Conservation (phyloP, 1,140 invertebrate species). For the Belonocnema kinseyi region DNA sequence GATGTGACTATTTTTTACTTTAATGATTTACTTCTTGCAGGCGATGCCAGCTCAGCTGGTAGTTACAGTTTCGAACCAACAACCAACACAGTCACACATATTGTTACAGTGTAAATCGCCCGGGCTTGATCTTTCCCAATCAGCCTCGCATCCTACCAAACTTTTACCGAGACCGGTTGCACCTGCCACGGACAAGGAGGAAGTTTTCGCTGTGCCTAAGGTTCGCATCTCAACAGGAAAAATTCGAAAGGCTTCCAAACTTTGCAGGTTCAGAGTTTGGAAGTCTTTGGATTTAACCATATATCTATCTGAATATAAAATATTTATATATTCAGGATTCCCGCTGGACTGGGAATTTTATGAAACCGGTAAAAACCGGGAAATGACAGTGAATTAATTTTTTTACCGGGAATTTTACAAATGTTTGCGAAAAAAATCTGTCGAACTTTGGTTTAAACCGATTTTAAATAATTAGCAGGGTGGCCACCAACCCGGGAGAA, state of each 20-base stretch:
- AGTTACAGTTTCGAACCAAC: constrained; percentile 58
- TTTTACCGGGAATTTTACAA: too few relatives aligned
- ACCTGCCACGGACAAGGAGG: constrained; percentile 66
- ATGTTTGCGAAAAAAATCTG: too few relatives aligned
- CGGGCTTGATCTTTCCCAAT: constrained; percentile 64
- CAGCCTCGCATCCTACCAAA: constrained; percentile 68
- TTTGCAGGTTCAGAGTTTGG: too few relatives aligned
- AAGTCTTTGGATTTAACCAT: too few relatives aligned
- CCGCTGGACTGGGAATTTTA: too few relatives aligned
- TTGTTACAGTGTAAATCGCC: constrained; percentile 65
- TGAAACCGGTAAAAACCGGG: too few relatives aligned
- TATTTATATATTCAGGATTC: too few relatives aligned
- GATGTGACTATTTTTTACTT: constrained; percentile 6
- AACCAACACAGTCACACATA: constrained; percentile 61
- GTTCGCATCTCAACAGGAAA: constrained; percentile 51
- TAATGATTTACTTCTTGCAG: constrained; percentile 45
- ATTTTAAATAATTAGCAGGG: too few relatives aligned
- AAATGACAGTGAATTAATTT: too few relatives aligned
- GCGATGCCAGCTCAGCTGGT: constrained; percentile 57
- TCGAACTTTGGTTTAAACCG: too few relatives aligned
- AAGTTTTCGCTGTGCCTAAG: constrained; percentile 77
- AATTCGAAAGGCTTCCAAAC: background rate
- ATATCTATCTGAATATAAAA: too few relatives aligned
- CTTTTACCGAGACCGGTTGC: constrained; percentile 62
- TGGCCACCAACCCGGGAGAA: too few relatives aligned